Conservation (phyloP, 2,797 vertebrate species). For the Hafferia zeledoni region DNA sequence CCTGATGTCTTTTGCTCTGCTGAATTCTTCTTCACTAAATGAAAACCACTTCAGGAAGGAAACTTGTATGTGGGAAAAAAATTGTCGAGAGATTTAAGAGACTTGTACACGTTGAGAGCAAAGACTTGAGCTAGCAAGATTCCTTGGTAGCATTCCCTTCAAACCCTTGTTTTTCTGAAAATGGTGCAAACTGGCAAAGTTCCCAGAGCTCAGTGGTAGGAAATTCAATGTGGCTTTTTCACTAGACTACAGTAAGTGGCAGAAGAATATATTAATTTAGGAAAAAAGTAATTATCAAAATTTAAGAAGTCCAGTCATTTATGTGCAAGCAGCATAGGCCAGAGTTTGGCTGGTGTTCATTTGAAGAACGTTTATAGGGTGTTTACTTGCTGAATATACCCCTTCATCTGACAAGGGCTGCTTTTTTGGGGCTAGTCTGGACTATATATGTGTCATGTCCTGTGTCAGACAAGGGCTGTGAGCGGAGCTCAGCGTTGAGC, state of each 20-base stretch:
- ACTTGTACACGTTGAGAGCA: fast-evolving
- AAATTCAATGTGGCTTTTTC: neutral
- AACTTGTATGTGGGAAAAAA: neutral
- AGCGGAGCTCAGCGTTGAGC: neutral
- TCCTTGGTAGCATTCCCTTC: neutral
- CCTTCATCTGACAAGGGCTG: neutral
- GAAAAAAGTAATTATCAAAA: neutral
- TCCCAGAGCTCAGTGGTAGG: neutral
- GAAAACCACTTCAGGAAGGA: conserved; percentile 42
- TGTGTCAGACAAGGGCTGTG: neutral
- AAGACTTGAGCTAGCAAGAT: neutral
- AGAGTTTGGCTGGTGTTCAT: neutral
- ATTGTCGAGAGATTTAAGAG: neutral
- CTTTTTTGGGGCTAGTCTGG: neutral
- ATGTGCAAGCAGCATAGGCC: neutral
- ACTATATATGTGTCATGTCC: neutral
- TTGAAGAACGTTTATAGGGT: neutral
- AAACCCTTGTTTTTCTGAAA: neutral
- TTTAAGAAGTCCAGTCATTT: neutral
- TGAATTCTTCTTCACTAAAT: neutral
- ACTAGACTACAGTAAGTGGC: neutral
- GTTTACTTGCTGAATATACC: neutral
- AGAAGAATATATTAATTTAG: neutral
- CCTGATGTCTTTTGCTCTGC: neutral
- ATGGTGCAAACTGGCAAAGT: neutral